Conservation (phyloP, 2,797 vertebrate species). For the Florisuga fusca region DNA sequence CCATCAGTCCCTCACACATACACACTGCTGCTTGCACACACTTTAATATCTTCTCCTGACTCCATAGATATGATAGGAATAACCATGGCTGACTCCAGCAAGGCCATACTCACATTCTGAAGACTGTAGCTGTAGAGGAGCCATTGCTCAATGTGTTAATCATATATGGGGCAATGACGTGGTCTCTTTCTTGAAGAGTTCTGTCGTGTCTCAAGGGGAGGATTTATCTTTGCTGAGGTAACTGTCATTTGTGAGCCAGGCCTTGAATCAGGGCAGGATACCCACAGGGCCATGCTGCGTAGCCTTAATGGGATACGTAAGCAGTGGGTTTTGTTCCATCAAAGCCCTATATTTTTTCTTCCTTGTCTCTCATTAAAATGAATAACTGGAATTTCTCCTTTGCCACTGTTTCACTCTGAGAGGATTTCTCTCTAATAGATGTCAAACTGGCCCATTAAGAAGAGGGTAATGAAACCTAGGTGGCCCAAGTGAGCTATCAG, state of each 20-base stretch:
- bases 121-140: neutral
- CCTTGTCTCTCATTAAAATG: constrained; percentile 68
- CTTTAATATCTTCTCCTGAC: neutral
- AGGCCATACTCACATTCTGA: rapidly evolving
- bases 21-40: neutral
- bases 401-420: constrained; percentile 58
- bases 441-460: constrained; percentile 67
- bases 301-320: constrained; percentile 54
- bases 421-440: constrained; percentile 69
- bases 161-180: neutral
- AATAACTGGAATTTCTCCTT: constrained; percentile 61
- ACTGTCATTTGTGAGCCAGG: neutral
- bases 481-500: constrained; percentile 67
- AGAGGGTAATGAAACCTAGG: constrained; percentile 72
- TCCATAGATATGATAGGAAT: neutral
- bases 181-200: neutral
- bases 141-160: neutral
- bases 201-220: neutral
- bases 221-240: neutral
- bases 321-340: constrained; percentile 23
- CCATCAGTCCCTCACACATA: neutral
- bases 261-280: constrained; percentile 12
- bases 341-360: constrained; percentile 58
- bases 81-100: neutral
- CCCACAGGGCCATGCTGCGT: neutral